Evolutionary conservation across 2,797 vertebrate genomes (phyloP), one percentile per base, ranked within the genome.

Genomic region (Sorex maritimensis): DNA sequence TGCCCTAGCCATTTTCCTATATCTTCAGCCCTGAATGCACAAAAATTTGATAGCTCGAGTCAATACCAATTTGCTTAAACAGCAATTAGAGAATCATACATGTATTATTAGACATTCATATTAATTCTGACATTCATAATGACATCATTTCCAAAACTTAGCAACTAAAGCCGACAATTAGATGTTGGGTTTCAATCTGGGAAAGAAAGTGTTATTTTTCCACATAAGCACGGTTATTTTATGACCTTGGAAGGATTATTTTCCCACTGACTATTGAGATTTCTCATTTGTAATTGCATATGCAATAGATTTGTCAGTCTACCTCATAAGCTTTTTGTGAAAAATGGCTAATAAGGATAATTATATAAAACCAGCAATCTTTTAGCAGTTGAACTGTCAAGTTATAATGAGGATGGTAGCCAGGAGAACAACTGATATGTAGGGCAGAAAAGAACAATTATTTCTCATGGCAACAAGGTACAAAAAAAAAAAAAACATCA

Each of bases 371-470:
- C 86, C 2, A 83, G 77, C 69, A 88, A 2, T 88, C 72, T 82
- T 93, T 92, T 44, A 91, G 49, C 67, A 68, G 19, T 87, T 92
- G 86, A 95, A 92, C 75, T 93, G 71, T 79, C 92, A 94, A 81
- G 49, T 83, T 82, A 88, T 95, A 96, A 95, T 93, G 65, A 95
- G 78, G 26, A 61, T 85, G 81, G 52, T 69, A 63, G 49, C 78
- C 2, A 61, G 55, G 63, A 81, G 61, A 91, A 79, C 1, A 83
- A 74, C 41, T 83, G 71, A 90, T 63, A 81, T 46, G 49, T 41
- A 95, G 83, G 74, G 65, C 73, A 93, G 44, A 75, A 69, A 12
- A 87, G 63, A 69, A 93, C 69, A 96, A 94, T 95, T 89, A 94
- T 93, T 95, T 94, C 86, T 92, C 84, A 83, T 90, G 69, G 44